Evolutionary conservation across 2,888 invertebrate genomes (phyloP).

Genomic region (Lepidocyrtoides sp.): DNA sequence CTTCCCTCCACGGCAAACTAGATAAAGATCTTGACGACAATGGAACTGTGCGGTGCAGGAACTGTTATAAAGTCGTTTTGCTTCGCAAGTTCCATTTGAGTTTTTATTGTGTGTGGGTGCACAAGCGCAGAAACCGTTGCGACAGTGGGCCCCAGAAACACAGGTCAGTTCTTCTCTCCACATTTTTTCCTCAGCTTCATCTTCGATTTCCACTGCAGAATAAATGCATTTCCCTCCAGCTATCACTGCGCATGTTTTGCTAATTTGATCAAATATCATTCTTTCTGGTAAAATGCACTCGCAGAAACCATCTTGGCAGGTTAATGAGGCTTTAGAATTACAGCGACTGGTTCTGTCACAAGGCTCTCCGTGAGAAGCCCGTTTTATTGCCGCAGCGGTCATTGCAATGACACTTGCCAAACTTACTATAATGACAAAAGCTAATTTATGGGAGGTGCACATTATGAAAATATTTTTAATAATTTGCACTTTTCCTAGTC

Average conservation of each 20-base stretch:
- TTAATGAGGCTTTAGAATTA: conserved; percentile 5
- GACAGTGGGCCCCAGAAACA: conserved; percentile 22
- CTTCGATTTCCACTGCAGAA: conserved; percentile 44
- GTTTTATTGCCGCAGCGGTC: neutral
- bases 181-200: conserved; percentile 23
- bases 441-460: neutral
- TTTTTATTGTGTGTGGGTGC: neutral
- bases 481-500: neutral
- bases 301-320: conserved; percentile 20
- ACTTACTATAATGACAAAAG: neutral
- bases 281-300: conserved; percentile 26
- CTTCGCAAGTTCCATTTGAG: conserved; percentile 32
- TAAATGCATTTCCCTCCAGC: conserved; percentile 41
- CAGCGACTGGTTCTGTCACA: conserved; percentile 35
- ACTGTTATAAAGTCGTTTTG: neutral
- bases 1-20: neutral
- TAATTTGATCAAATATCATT: neutral
- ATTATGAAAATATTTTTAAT: neutral
- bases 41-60: neutral
- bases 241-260: conserved; percentile 7
- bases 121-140: conserved; percentile 10
- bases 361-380: neutral
- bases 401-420: neutral
- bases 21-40: conserved; percentile 22
- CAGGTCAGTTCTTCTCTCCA: conserved; percentile 31